Evolutionary conservation across 2,888 invertebrate genomes (phyloP).

Genomic region (Polydrusus tereticollis): DNA sequence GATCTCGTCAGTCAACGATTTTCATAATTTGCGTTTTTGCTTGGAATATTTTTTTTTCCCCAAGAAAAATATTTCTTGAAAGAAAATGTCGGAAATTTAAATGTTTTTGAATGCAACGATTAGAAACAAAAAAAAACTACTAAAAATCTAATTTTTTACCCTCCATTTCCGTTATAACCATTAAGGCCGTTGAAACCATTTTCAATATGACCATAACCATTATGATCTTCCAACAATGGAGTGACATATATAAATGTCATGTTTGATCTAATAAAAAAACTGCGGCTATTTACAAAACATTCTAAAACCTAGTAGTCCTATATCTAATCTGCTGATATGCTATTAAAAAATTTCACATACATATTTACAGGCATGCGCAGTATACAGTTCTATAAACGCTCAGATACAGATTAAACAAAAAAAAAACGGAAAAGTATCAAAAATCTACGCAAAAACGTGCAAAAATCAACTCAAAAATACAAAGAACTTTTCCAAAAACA

Average conservation of each 20-base stretch:
- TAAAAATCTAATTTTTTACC: constrained; percentile 32
- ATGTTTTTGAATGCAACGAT: neutral
- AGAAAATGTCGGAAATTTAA: neutral
- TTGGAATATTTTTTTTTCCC: constrained; percentile 1
- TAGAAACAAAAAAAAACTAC: neutral
- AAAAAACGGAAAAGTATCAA: constrained; percentile 12
- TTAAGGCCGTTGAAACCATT: constrained; percentile 58
- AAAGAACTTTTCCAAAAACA: constrained; percentile 37
- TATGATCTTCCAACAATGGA: constrained; percentile 64
- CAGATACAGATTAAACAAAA: constrained; percentile 2
- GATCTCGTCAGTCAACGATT: constrained; percentile 34
- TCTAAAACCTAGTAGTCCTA: constrained; percentile 1
- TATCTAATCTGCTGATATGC: neutral
- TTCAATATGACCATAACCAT: constrained; percentile 63
- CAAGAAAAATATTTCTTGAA: neutral
- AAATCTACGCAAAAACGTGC: constrained; percentile 10
- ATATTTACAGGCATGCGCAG: constrained; percentile 20
- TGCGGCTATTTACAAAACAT: neutral
- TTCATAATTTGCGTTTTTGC: constrained; percentile 27
- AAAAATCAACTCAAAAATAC: constrained; percentile 30
- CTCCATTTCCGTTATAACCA: constrained; percentile 43
- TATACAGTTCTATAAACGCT: neutral
- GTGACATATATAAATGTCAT: constrained; percentile 68
- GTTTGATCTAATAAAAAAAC: constrained; percentile 40
- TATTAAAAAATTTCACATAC: neutral